Evolutionary conservation across 2,797 vertebrate genomes (phyloP), one percentile per base, ranked within the genome.

Genomic region (Carcharodon carcharias): DNA sequence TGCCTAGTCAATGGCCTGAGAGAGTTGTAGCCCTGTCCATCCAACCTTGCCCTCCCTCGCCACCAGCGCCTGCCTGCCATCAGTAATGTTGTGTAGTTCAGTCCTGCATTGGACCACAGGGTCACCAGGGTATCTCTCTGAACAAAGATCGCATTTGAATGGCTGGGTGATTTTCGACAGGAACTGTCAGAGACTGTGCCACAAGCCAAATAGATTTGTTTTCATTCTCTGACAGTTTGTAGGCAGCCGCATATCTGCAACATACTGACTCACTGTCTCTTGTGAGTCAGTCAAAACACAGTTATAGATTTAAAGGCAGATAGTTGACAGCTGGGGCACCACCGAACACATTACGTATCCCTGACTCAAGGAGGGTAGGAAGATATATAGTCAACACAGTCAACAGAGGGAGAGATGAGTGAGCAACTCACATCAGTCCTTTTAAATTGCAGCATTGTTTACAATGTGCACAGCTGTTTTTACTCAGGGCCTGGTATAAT

Each of bases 401-500:
- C 88, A 91, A 18, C 85, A 54, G 85, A 88, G 50, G 85, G 23
- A 88, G 31, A 28, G 31, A 31, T 31, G 26, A 16, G 2, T 0
- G 31, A 54, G 18, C 1, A 14, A 18, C 4, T 85, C 80, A 85
- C 80, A 85, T 45, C 56, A n/a, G 31, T 5, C 58, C 89, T n/a
- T n/a, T 45, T 85, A 45, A 85, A 85, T 8, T 73, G 71, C 80
- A 45, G 54, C 58, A 26, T 16, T 89, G 54, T 89, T 89, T 56
- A 58, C 87, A 56, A 16, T 89, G 54, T 89, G 54, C 9, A 56
- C 87, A 89, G 87, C 89, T 92, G 89, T 92, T 63, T 89, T 61
- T 92, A 63, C 35, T 92, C 23, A 63, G 16, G n/a, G 58, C 35
- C 12, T 63, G 14, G n/a, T 65, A 35, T 63, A 65, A 92, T n/a